Base-by-base conservation (phyloP, 2,113 vertebrate species). In the Phoenicopterus ruber region DNA sequence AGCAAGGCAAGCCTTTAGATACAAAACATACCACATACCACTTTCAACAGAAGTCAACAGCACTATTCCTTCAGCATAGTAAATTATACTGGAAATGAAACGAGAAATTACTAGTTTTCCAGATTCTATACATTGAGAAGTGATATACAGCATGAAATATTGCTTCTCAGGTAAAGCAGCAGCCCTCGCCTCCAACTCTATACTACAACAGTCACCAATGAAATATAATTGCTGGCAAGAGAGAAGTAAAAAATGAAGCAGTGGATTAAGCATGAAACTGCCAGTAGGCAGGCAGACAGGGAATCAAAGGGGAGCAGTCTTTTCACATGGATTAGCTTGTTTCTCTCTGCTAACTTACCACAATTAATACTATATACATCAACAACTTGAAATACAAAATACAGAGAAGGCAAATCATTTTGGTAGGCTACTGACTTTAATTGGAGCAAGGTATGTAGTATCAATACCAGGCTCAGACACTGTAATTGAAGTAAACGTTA, bases 201-300 rank as follows among this genome's bases (percentile, higher is more conserved):
- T 81, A 66, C 59, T 85, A 40, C 86, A 86, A 87, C 70, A 96
- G 82, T 96, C 97, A 92, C 42, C 89, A 91, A 24, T 92, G 92
- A 94, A 95, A 96, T 91, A 89, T 88, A 97, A 97, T 88, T 97
- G 73, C 93, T 96, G 86, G 96, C 95, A 93, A 91, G 70, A 92
- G 84, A 84, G 87, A 92, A 86, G 80, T 86, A 76, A 96, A 78
- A 96, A 97, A 97, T 88, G 40, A 97, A 97, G 49, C 49, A 85
- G 77, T 79, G 36, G 82, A 63, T 96, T 97, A 96, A 96, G 89
- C 42, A 72, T 65, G 83, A 71, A 59, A 65, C 52, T 85, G 77
- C n/a, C 65, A 90, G 76, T 62, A 77, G 67, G 52, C 72, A 87
- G n/a, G 49, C 71, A 71, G 47, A 31, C 71, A 90, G 40, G 58